A percentile compares a stretch with the other conserved stretches of the same genome.
Evolutionary conservation across 92 coral and sea anemone species (phyloP).

Genomic region (Parazoanthus darwini): DNA sequence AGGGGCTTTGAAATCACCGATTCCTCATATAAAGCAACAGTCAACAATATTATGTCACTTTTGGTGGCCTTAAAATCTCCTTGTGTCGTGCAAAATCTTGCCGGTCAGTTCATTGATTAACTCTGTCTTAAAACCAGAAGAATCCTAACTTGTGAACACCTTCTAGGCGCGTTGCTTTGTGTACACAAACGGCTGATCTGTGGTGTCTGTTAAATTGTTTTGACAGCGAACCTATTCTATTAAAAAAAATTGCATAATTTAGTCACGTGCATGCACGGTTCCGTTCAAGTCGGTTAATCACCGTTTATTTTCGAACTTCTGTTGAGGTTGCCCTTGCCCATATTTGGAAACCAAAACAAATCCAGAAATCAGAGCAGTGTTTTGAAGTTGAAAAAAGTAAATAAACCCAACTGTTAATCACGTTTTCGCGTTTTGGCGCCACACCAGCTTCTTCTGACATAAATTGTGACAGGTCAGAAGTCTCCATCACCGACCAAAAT

Average conservation of each 20-base stretch:
- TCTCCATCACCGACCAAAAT: not conserved
- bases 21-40: not conserved
- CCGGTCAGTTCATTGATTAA: not conserved
- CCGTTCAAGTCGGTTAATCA: not conserved
- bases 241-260: not conserved
- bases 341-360: not conserved
- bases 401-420: not conserved
- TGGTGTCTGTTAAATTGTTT: not conserved
- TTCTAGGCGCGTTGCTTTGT: not conserved
- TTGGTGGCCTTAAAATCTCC: not conserved
- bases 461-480: not conserved
- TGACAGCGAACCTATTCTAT: not conserved
- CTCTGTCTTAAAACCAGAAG: not conserved
- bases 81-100: not conserved
- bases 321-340: not conserved
- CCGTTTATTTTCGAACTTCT: not conserved
- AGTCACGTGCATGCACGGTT: not conserved
- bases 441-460: not conserved
- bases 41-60: not conserved
- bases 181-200: not conserved
- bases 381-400: not conserved
- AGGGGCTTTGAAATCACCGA: not conserved
- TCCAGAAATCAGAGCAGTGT: not conserved
- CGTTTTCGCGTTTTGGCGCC: not conserved
- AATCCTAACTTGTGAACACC: not conserved